These are phyloP conservation scores for Heliconius hortense DNA, from an alignment of 2,888 invertebrate genomes.

Conservation along the genomic window DNA sequence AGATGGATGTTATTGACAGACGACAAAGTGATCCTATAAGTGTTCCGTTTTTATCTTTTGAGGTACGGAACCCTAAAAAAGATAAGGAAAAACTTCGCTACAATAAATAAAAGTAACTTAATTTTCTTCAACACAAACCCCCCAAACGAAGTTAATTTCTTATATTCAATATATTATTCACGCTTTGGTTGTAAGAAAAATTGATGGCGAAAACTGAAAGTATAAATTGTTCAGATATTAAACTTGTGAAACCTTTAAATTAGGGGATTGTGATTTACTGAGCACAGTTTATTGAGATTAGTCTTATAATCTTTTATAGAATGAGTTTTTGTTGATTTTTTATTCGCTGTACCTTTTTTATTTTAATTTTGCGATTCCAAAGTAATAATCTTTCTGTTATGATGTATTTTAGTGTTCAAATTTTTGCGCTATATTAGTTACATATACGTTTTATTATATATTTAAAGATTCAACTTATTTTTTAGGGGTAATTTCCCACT, in stretches of 20 bases:
- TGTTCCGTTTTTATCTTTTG: no score
- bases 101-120: conserved; percentile 29
- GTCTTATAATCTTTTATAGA: conserved; percentile 9
- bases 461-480: background rate
- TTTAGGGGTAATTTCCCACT: background rate
- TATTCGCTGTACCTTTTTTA: background rate
- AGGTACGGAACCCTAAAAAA: background rate
- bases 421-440: background rate
- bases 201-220: background rate
- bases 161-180: conserved; percentile 25
- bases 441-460: no score
- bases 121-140: conserved; percentile 27
- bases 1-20: no score
- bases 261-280: conserved; percentile 19
- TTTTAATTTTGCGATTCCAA: background rate
- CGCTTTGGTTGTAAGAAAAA: conserved; percentile 13
- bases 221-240: conserved; percentile 10
- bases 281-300: conserved; percentile 5
- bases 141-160: conserved; percentile 17
- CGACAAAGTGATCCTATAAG: no score
- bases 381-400: background rate
- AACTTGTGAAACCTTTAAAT: conserved; percentile 14
- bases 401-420: background rate
- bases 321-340: background rate
- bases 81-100: background rate